phyloP scores from a whole-genome alignment of 2,797 vertebrate species.

The Macropodus opercularis region DNA sequence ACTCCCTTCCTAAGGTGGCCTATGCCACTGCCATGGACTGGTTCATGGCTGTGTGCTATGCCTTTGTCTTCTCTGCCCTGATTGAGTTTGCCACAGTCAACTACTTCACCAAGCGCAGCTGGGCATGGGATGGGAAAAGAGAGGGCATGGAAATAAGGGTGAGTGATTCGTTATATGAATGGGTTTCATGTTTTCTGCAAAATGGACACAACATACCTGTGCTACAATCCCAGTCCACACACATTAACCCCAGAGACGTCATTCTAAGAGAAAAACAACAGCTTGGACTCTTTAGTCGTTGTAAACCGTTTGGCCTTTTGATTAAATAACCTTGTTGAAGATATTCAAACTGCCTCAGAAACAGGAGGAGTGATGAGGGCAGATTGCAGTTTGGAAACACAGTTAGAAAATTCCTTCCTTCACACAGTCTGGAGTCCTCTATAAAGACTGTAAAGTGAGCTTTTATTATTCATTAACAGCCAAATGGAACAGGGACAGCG shows the following conservation, averaged over 20 bases:
- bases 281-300: neutral
- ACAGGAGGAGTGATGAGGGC: constrained; percentile 35
- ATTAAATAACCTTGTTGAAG: constrained; percentile 55
- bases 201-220: constrained; percentile 14
- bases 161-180: constrained; percentile 69
- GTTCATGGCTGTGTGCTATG: constrained; percentile 99
- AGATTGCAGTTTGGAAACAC: constrained; percentile 57
- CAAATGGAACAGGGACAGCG: constrained; percentile 72
- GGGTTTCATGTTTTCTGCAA: neutral
- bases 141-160: constrained; percentile 95
- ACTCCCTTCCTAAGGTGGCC: constrained; percentile 98
- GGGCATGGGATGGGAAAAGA: constrained; percentile 99
- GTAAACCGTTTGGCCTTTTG: constrained; percentile 44
- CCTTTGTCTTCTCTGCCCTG: constrained; percentile 99
- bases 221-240: constrained; percentile 14
- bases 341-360: constrained; percentile 36
- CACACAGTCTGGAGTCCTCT: constrained; percentile 61
- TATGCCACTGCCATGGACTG: constrained; percentile 99
- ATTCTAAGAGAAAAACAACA: constrained; percentile 26
- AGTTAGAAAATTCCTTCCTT: constrained; percentile 60
- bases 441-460: constrained; percentile 64
- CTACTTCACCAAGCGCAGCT: constrained; percentile 99
- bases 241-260: constrained; percentile 17
- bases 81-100: constrained; percentile 99
- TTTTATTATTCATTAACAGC: constrained; percentile 80